A percentile compares a stretch with the other conserved stretches of the same genome.
Evolutionary conservation across 2,113 vertebrate species (phyloP).

Genomic region (Tetrao urogallus): DNA sequence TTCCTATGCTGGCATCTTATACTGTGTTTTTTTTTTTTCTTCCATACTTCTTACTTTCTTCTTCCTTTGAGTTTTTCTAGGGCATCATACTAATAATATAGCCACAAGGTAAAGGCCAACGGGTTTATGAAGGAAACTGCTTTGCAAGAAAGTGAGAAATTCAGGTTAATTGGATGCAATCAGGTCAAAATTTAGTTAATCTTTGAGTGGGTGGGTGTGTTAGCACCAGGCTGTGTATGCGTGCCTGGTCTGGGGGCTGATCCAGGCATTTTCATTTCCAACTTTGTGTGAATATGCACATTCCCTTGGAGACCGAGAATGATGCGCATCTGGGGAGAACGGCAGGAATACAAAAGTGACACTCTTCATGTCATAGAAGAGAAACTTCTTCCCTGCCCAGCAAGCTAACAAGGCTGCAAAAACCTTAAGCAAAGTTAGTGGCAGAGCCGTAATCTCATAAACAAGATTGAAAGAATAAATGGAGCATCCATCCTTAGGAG

Average conservation of each 20-base stretch:
- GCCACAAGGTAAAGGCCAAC: conserved; percentile 65
- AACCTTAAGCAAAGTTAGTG: background rate
- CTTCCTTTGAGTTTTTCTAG: conserved; percentile 38
- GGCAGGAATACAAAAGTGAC: conserved; percentile 17
- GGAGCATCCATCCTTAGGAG: background rate
- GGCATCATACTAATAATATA: conserved; percentile 56
- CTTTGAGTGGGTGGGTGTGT: conserved; percentile 68
- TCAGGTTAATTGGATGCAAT: conserved; percentile 79
- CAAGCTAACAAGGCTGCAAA: background rate
- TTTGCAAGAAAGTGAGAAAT: conserved; percentile 71
- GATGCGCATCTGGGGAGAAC: conserved; percentile 23
- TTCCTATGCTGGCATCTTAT: background rate
- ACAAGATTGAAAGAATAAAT: background rate
- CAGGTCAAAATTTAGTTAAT: conserved; percentile 74
- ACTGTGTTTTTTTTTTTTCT: background rate
- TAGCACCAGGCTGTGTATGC: conserved; percentile 44
- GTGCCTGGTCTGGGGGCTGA: conserved; percentile 44
- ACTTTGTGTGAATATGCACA: conserved; percentile 40
- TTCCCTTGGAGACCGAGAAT: conserved; percentile 26
- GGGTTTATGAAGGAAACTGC: conserved; percentile 50
- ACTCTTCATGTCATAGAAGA: conserved; percentile 33
- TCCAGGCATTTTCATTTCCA: conserved; percentile 30
- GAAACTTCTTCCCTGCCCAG: conserved; percentile 31
- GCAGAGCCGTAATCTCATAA: background rate
- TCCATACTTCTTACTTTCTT: background rate